Evolutionary conservation across 1,140 invertebrate genomes (phyloP).

Genomic region (Reticulitermes speratus): DNA sequence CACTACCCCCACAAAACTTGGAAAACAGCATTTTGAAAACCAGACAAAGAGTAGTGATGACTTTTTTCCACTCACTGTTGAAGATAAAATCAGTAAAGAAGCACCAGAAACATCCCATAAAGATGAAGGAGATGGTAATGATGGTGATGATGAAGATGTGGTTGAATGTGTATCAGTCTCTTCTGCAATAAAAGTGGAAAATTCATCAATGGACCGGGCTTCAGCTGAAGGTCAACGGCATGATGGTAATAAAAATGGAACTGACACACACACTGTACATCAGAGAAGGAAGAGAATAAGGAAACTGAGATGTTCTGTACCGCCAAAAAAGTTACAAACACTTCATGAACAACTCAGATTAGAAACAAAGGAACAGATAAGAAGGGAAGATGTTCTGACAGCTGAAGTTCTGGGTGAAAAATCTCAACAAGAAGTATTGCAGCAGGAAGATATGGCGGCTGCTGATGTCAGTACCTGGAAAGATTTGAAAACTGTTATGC

Average conservation of each 20-base stretch:
- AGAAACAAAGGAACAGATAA: not conserved
- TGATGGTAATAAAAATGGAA: not conserved
- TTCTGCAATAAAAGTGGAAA: not conserved
- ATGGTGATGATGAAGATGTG: not conserved
- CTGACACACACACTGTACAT: not conserved
- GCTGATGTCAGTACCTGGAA: not conserved
- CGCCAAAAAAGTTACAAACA: not conserved
- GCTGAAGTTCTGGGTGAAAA: not conserved
- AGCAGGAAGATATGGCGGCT: not conserved
- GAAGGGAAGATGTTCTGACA: not conserved
- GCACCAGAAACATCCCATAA: not conserved
- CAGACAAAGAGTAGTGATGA: not conserved
- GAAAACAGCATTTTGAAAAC: not conserved
- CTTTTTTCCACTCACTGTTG: not conserved
- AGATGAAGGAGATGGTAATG: not conserved
- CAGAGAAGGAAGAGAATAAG: not conserved
- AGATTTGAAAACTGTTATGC: not conserved
- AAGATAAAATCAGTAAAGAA: not conserved
- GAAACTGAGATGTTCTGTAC: not conserved
- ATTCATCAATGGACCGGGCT: not conserved
- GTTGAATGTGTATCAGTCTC: not conserved
- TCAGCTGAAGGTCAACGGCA: not conserved
- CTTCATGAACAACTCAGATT: not conserved
- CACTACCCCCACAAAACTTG: not conserved
- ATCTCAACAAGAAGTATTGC: not conserved